Base-by-base conservation (phyloP, 1,140 invertebrate genomes). In the Drosophila kohkoa region DNA sequence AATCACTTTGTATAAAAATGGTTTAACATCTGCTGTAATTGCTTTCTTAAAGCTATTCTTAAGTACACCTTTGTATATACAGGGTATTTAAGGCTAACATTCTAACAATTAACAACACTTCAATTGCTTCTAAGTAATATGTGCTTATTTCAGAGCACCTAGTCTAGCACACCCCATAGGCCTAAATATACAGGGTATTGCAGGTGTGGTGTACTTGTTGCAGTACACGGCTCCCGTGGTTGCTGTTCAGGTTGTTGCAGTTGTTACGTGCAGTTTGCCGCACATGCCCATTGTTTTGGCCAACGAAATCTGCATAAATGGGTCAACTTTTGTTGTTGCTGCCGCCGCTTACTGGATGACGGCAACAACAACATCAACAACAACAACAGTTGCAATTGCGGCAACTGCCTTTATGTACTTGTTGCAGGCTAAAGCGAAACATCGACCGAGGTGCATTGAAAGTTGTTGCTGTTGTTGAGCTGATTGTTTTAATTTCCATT, bases 221-320 rank as follows among this genome's bases (percentile, higher is more conserved):
- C 72, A 69, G 59, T 76, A 66, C 76, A 68, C 64, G 59, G 66
- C 68, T 64, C 68, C 68, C 51, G 68, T 48, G 48, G 59, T 57
- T 76, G 54, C 20, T 51, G 60, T 13, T 13, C 30, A 13, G 35
- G 30, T 58, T 51, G 45, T 55, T 51, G 20, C 32, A 35, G 48
- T 57, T 57, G 64, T 55, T 60, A 41, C 32, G 45, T 71, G 41
- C 16, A 63, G 72, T 55, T 25, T 75, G 49, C 46, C 20, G 46
- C 45, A 20, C 30, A 71, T 75, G 71, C 58, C 76, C 83, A 88
- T 88, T 88, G 83, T 88, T 81, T 75, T 49, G 67, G 43, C 10
- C 72, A 70, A 87, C 52, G 52, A 80, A 82, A 88, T 89, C 81
- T 80, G 77, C 85, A 81, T 83, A 88, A 89, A 88, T 88, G 81